Evolutionary conservation across 1,140 invertebrate genomes (phyloP), one percentile per base, ranked within the genome.

Genomic region (Lineus longissimus): DNA sequence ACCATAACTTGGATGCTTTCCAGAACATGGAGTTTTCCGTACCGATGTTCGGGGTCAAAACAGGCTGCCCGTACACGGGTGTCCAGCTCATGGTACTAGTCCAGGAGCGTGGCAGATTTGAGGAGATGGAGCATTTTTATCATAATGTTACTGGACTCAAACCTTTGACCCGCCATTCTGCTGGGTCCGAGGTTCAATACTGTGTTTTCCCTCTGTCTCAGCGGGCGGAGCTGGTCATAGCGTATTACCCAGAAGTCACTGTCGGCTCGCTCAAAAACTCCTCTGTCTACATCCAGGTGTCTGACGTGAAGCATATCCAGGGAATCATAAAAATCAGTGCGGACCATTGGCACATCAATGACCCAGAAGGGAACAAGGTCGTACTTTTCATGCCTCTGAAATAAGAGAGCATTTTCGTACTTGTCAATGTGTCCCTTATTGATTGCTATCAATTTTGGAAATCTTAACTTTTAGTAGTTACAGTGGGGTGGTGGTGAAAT

Each of bases 241-340:
- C 47, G 47, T 51, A 23, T n/a, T 51, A 51, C n/a, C 47, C 47
- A 6, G 47, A 51, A 51, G 9, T 51, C 47, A n/a, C 47, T 6
- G n/a, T 27, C 19, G n/a, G 25, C n/a, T 51, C 47, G n/a, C n/a
- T 51, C 4, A 19, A 27, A 9, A 51, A 51, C n/a, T 19, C 47
- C 25, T 19, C 47, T n/a, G n/a, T 51, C 25, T 51, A 51, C n/a
- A 51, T 51, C n/a, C 47, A 51, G n/a, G 47, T 51, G 47, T 51
- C 47, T n/a, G 47, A 51, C 9, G 47, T 51, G 6, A n/a, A n/a
- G 4, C 47, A 51, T n/a, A 51, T 51, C 47, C 19, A 51, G n/a
- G 25, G 47, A 9, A 19, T 51, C 9, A 51, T 51, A 6, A 51
- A 27, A 51, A 19, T 51, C n/a, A 51, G 47, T n/a, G 47, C n/a